These are phyloP conservation scores for Glaucopsyche alexis DNA, from an alignment of 2,888 invertebrate genomes.

Conservation along the genomic window DNA sequence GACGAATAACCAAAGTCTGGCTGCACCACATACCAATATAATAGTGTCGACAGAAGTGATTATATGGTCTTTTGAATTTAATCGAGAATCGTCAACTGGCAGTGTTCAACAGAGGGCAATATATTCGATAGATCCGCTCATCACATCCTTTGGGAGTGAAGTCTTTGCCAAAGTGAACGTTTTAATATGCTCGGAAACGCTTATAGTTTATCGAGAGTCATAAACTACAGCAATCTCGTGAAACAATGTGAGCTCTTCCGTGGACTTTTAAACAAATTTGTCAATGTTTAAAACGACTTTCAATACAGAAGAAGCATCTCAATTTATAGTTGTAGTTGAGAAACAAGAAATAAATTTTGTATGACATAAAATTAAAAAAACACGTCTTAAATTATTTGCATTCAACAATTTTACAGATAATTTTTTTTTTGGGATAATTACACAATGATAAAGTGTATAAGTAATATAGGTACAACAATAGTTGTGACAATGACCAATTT, in stretches of 20 bases:
- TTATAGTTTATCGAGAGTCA: conserved; percentile 22
- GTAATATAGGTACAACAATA: no score
- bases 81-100: conserved; percentile 4
- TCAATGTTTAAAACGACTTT: conserved; percentile 10
- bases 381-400: no score
- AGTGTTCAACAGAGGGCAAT: conserved; percentile 20
- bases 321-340: background rate
- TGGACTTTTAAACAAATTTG: conserved; percentile 22
- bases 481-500: no score
- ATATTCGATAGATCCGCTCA: conserved; percentile 23
- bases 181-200: conserved; percentile 19
- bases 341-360: background rate
- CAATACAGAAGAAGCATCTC: conserved; percentile 3
- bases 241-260: conserved; percentile 17
- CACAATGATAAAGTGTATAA: no score
- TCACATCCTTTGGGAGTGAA: conserved; percentile 20
- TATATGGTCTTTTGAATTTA: conserved; percentile 19
- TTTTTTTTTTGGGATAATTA: no score
- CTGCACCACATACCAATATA: background rate
- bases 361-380: background rate
- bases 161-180: conserved; percentile 23
- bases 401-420: no score
- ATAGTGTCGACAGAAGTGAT: background rate
- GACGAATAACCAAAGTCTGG: background rate
- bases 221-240: conserved; percentile 20